These are phyloP conservation scores for Lagopus leucura DNA, from an alignment of 2,113 vertebrate species.

Conservation along the genomic window DNA sequence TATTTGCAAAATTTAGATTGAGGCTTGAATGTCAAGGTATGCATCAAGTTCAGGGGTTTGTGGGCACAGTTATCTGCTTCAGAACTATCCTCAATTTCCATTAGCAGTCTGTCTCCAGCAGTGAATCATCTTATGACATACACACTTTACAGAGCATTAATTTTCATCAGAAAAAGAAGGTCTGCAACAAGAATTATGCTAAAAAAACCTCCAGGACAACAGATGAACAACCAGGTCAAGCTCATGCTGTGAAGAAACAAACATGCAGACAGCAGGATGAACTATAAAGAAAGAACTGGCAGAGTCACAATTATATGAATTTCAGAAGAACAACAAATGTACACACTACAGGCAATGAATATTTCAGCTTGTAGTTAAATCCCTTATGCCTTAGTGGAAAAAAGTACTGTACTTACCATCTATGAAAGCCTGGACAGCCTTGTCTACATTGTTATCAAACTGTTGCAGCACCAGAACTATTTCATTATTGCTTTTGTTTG, in stretches of 20 bases:
- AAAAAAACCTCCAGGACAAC: not conserved
- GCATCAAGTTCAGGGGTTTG: not conserved
- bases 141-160: not conserved
- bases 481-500: constrained; percentile 85
- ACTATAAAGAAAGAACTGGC: not conserved
- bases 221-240: not conserved
- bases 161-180: not conserved
- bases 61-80: not conserved
- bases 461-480: constrained; percentile 84
- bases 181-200: not conserved
- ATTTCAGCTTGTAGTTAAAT: not conserved
- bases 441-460: constrained; percentile 83
- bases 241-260: not conserved
- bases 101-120: not conserved
- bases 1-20: constrained; percentile 49
- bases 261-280: not conserved
- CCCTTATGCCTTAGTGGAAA: not conserved
- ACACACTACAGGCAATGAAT: not conserved
- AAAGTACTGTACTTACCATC: constrained; percentile 75
- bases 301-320: not conserved
- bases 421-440: constrained; percentile 85
- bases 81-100: not conserved
- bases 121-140: not conserved
- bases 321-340: not conserved
- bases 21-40: constrained; percentile 40